phyloP scores from a whole-genome alignment of 2,797 vertebrate genomes.

The Cygnus olor region DNA sequence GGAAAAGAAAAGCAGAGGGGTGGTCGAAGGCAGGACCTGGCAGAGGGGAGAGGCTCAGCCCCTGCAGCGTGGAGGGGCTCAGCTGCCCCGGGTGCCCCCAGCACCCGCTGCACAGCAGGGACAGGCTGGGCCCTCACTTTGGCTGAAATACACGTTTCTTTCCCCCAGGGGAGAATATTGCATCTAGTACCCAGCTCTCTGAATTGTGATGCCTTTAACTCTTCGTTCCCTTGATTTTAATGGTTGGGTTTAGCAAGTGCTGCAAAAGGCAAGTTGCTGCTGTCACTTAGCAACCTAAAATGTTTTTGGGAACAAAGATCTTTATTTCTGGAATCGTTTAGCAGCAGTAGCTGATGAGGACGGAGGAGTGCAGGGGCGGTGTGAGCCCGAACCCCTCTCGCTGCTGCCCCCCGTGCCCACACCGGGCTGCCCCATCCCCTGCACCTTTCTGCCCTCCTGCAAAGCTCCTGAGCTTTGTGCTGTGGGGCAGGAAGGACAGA shows the following conservation, averaged over 20 bases:
- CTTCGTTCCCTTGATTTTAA: background rate
- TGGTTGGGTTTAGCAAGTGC: background rate
- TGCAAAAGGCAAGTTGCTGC: background rate
- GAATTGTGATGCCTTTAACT: background rate
- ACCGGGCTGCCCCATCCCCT: fast-evolving
- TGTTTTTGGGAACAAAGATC: background rate
- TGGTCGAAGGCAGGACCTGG: fast-evolving
- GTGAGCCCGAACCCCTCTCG: background rate
- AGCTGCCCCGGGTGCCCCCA: fast-evolving
- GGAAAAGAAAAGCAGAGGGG: fast-evolving
- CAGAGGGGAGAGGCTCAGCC: too few relatives aligned
- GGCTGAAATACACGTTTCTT: background rate
- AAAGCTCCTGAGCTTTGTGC: background rate
- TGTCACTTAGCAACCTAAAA: slow-evolving; percentile 49
- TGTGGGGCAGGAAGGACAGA: background rate
- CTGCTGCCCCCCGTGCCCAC: background rate
- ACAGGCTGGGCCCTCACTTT: too few relatives aligned
- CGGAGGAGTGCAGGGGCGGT: background rate
- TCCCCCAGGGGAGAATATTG: fast-evolving
- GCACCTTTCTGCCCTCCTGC: background rate
- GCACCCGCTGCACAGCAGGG: background rate
- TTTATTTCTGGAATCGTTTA: background rate
- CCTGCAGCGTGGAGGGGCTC: too few relatives aligned
- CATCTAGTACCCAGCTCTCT: background rate
- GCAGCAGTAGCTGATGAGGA: background rate